phyloP scores from a whole-genome alignment of 1,140 invertebrate species.

The Conopomorpha cramerella region DNA sequence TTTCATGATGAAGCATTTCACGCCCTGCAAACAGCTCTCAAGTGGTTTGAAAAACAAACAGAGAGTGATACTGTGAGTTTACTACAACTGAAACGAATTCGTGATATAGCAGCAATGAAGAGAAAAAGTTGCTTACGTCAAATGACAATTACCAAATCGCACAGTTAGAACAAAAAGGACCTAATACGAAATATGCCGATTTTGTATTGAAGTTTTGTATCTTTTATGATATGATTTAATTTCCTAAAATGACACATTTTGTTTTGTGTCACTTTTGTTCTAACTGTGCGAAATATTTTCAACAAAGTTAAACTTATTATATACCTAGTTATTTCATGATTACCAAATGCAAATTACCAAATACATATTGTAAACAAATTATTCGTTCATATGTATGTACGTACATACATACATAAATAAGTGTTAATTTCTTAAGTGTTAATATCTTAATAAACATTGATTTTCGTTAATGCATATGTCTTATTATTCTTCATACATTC shows the following conservation, averaged over 20 bases:
- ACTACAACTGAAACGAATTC: conserved; percentile 14
- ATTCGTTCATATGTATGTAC: conserved; percentile 1
- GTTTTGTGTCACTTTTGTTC: no score
- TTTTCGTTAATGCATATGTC: no score
- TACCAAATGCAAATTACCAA: conserved; percentile 5
- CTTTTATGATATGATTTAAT: no score
- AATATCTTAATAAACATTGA: conserved; percentile 4
- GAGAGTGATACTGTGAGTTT: conserved; percentile 13
- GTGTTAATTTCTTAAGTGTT: conserved; percentile 1
- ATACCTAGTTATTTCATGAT: not conserved
- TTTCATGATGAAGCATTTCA: conserved; percentile 15
- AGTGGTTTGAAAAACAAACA: conserved; percentile 14
- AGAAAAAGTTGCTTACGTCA: conserved; percentile 12
- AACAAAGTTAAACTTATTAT: not conserved
- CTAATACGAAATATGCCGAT: no score
- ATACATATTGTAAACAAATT: conserved; percentile 5
- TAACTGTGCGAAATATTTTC: no score
- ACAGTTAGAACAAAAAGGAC: no score
- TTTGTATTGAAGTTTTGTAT: no score
- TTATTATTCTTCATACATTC: no score
- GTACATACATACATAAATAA: conserved; percentile 1
- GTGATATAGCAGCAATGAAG: conserved; percentile 13
- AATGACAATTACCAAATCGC: conserved; percentile 15
- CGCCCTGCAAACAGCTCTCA: conserved; percentile 13
- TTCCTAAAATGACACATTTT: no score